Conservation (phyloP, 2,888 invertebrate species). For the Selenia dentaria region DNA sequence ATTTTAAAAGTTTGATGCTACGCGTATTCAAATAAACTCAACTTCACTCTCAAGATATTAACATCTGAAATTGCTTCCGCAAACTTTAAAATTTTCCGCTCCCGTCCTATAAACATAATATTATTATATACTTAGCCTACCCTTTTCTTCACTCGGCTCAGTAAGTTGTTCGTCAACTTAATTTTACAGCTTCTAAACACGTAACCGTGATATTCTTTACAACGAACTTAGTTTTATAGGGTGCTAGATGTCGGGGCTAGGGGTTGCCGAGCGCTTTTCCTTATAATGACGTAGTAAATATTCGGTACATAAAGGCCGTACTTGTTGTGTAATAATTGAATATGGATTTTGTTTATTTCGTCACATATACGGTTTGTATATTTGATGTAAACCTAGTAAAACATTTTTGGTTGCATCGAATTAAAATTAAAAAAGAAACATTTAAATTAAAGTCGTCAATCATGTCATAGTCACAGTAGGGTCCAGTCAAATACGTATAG, state of each 20-base stretch:
- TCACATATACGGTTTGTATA: too few relatives aligned
- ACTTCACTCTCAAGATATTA: conserved; percentile 27
- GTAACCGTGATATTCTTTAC: conserved; percentile 46
- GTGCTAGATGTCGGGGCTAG: conserved; percentile 43
- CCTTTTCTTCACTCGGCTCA: conserved; percentile 32
- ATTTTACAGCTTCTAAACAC: conserved; percentile 67
- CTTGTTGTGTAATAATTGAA: conserved; percentile 27
- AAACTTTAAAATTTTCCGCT: conserved; percentile 25
- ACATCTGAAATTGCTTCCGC: conserved; percentile 28
- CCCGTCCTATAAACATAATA: conserved; percentile 21
- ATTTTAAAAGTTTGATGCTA: conserved; percentile 6
- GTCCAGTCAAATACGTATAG: too few relatives aligned
- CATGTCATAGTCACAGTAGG: too few relatives aligned
- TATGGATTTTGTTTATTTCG: too few relatives aligned
- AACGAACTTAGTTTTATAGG: conserved; percentile 42
- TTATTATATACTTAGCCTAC: conserved; percentile 26
- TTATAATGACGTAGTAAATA: conserved; percentile 39
- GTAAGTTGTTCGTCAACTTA: conserved; percentile 49
- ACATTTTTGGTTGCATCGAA: too few relatives aligned
- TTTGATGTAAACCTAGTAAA: too few relatives aligned
- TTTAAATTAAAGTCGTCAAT: too few relatives aligned
- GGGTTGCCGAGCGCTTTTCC: conserved; percentile 37
- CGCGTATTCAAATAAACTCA: conserved; percentile 20
- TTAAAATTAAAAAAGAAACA: too few relatives aligned
- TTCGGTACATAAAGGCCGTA: conserved; percentile 33